Base-by-base conservation (phyloP, 2,888 invertebrate genomes). In the Elegia similella region DNA sequence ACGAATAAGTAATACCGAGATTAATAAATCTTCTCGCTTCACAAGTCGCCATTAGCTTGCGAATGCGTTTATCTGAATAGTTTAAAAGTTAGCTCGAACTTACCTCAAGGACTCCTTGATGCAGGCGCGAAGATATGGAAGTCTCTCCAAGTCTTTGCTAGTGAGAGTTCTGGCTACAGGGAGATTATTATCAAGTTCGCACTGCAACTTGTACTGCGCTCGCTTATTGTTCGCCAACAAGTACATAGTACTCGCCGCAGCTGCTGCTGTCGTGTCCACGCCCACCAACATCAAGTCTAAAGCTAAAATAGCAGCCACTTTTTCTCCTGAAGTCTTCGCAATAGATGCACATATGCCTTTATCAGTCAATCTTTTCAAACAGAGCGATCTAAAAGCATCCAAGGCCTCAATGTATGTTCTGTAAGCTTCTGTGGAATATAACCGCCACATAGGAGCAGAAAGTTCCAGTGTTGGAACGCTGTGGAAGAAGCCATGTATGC, bases 201-300 rank as follows among this genome's bases (percentile, higher is more conserved):
- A 71, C 72, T 93, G 94, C 55, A 96, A 83, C 63, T 84, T 92
- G 64, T 88, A 91, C 75, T 96, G 96, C 62, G 93, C 94, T 56
- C 94, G 93, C 10, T 91, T 90, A 82, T 96, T 95, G 69, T 93
- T 94, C 7, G 95, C 94, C 65, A 96, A 80, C 74, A 95, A 94
- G 84, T 95, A 96, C 58, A 96, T 92, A 13, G 95, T 94, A 60
- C 95, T 95, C 0, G 95, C 94, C 13, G 94, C 93, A 3, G 95
- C 95, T 42, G 95, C 95, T 0, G 96, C 95, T 3, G 96, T 96
- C 87, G 97, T 96, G 75, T 96, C 96, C 1, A 97, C 94, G 10
- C 96, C 97, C 61, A 97, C 97, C 15, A 95, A 86, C 65, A 97
- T 92, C 63, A 97, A 88, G 78, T 96, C 96, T 59, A 96, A 78